phyloP scores from a whole-genome alignment of 2,113 vertebrate species.

The Dolichallabes microphthalmus region DNA sequence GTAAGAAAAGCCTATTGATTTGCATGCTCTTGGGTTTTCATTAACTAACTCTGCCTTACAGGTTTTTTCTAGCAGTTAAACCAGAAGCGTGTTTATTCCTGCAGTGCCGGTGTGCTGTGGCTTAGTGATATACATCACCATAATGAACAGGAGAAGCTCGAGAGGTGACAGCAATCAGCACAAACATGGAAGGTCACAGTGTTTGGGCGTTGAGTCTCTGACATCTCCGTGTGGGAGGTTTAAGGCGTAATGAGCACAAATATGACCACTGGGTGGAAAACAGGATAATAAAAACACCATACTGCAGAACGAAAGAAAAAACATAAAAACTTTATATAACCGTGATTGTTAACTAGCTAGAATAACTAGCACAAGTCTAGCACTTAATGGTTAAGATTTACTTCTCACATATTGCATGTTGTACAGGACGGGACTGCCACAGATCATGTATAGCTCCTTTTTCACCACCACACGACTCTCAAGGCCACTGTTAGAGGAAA shows the following conservation, averaged over 20 bases:
- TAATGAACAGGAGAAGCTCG: background rate
- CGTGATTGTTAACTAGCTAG: background rate
- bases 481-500: background rate
- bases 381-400: background rate
- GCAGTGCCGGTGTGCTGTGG: background rate
- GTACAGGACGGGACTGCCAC: too few relatives aligned
- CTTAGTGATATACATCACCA: constrained; percentile 41
- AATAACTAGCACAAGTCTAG: background rate
- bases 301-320: too few relatives aligned
- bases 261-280: background rate
- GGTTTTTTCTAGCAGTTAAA: background rate
- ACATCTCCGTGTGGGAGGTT: constrained; percentile 9
- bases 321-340: background rate
- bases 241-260: constrained; percentile 17
- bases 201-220: background rate
- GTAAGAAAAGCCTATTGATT: background rate
- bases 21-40: background rate
- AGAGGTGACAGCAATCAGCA: constrained; percentile 39
- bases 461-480: too few relatives aligned
- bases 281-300: background rate
- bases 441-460: too few relatives aligned
- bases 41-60: background rate
- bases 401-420: background rate
- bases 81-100: background rate
- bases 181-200: constrained; percentile 19